Conservation (phyloP, 2,888 invertebrate species). For the Arctia plantaginis region DNA sequence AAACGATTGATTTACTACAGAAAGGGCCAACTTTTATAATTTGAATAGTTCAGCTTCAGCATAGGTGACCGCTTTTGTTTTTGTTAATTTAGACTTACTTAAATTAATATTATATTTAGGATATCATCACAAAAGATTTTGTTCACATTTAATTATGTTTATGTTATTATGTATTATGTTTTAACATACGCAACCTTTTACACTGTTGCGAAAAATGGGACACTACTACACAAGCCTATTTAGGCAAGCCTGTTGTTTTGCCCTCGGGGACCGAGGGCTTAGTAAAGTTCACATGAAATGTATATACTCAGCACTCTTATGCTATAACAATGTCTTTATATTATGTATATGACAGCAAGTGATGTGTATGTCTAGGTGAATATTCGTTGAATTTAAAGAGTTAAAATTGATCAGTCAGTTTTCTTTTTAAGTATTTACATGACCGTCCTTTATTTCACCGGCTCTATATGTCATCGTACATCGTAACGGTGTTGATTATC, state of each 20-base stretch:
- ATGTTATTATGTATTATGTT: background rate
- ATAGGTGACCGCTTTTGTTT: conserved; percentile 6
- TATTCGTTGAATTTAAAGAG: background rate
- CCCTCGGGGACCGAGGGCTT: background rate
- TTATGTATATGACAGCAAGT: background rate
- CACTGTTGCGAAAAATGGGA: background rate
- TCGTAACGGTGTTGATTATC: too few species aligned
- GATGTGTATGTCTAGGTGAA: background rate
- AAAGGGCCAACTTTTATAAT: conserved; percentile 6
- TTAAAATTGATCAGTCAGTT: too few species aligned
- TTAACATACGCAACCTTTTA: background rate
- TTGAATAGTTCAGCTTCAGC: background rate
- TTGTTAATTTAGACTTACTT: background rate
- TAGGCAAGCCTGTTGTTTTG: background rate
- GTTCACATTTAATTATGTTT: background rate
- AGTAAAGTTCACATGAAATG: background rate
- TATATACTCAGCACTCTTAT: background rate
- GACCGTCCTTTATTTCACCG: background rate
- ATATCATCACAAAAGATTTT: background rate
- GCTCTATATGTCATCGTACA: too few species aligned
- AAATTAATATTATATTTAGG: background rate
- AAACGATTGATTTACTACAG: background rate
- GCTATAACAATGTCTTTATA: background rate
- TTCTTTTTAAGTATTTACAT: background rate
- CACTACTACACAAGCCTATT: background rate